These are phyloP conservation scores for Synanceia verrucosa DNA, from an alignment of 2,797 vertebrate species.

Conservation along the genomic window DNA sequence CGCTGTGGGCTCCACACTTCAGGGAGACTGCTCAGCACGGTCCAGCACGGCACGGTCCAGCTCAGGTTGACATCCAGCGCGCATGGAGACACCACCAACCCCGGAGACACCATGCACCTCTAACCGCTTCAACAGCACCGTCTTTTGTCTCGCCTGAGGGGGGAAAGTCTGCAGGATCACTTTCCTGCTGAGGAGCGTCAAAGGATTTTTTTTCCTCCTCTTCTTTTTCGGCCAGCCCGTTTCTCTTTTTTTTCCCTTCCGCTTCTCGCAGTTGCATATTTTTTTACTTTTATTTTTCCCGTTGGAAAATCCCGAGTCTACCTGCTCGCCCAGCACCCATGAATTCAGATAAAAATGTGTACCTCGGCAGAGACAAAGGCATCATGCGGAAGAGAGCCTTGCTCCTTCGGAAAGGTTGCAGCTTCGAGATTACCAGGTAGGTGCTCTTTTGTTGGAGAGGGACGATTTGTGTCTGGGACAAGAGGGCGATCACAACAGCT, in stretches of 20 bases:
- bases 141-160: slow-evolving; percentile 39
- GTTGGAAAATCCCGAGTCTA: slow-evolving; percentile 38
- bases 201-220: slow-evolving; percentile 32
- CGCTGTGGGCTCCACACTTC: slow-evolving; percentile 48
- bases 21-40: slow-evolving; percentile 26
- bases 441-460: slow-evolving; percentile 16
- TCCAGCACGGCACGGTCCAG: slow-evolving; percentile 22
- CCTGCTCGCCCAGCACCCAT: slow-evolving; percentile 75
- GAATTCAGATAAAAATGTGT: slow-evolving; percentile 88
- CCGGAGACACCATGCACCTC: slow-evolving; percentile 60
- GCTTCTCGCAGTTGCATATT: slow-evolving; percentile 24
- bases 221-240: slow-evolving; percentile 28
- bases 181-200: slow-evolving; percentile 61
- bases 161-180: slow-evolving; percentile 66
- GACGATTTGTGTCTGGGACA: slow-evolving; percentile 41
- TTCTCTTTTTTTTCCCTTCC: slow-evolving; percentile 28
- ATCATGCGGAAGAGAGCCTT: slow-evolving; percentile 88
- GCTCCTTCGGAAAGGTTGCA: slow-evolving; percentile 88
- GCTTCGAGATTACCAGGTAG: slow-evolving; percentile 90
- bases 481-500: slow-evolving; percentile 10
- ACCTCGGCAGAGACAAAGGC: slow-evolving; percentile 86
- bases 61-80: slow-evolving; percentile 49
- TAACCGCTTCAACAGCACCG: slow-evolving; percentile 29
- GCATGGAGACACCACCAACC: slow-evolving; percentile 62
- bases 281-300: slow-evolving; percentile 2